Evolutionary conservation across 1,140 invertebrate genomes (phyloP).

Genomic region (Ladona fulva): DNA sequence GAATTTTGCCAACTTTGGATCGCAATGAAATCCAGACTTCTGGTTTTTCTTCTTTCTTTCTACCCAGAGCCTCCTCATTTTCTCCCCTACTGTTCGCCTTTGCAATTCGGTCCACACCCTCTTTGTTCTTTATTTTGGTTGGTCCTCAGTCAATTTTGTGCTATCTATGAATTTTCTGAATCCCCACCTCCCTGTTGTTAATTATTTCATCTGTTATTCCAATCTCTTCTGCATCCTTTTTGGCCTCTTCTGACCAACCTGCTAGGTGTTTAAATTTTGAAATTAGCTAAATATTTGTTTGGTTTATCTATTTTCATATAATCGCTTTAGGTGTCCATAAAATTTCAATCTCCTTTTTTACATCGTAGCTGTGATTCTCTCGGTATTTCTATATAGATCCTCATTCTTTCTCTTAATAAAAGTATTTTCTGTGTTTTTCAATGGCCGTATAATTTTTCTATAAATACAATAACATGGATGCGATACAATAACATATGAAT

Average conservation of each 20-base stretch:
- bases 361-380: not conserved
- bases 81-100: not conserved
- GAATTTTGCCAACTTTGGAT: not conserved
- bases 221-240: not conserved
- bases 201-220: not conserved
- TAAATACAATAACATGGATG: too few species aligned
- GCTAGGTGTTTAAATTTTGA: not conserved
- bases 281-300: not conserved
- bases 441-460: too few species aligned
- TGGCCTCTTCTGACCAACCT: not conserved
- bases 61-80: not conserved
- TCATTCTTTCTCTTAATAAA: too few species aligned
- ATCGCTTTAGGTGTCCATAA: not conserved
- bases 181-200: not conserved
- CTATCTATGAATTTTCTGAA: not conserved
- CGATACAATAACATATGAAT: too few species aligned
- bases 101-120: not conserved
- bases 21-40: too few species aligned
- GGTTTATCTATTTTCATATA: not conserved
- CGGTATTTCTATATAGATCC: too few species aligned
- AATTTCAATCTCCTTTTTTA: not conserved
- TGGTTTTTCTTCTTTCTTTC: not conserved
- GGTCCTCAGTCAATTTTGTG: not conserved
- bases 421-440: too few species aligned
- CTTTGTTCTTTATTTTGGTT: not conserved